Conservation (phyloP, 2,113 vertebrate species). For the Spilogale gracilis region DNA sequence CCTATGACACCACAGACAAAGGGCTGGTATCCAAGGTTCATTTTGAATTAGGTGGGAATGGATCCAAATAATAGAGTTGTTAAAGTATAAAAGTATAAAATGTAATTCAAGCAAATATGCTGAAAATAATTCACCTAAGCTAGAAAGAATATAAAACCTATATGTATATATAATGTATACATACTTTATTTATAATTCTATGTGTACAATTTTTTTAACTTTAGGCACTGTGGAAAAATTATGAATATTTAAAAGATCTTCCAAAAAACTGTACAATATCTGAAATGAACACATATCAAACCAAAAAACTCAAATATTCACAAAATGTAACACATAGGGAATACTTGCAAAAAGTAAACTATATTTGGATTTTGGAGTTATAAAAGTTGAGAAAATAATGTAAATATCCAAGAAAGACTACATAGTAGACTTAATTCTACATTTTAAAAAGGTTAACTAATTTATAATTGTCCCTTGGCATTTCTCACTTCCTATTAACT, state of each 20-base stretch:
- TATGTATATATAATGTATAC: not conserved
- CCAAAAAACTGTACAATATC: not conserved
- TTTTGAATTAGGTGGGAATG: not conserved
- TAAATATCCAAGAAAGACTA: not conserved
- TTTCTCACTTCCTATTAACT: not conserved
- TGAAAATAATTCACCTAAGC: not conserved
- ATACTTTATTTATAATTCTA: not conserved
- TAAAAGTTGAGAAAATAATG: not conserved
- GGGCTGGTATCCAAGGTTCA: not conserved
- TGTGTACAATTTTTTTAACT: not conserved
- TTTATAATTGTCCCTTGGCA: not conserved
- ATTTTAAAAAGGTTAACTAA: conserved; percentile 42
- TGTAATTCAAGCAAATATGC: not conserved
- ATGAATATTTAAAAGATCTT: not conserved
- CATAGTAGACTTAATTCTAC: not conserved
- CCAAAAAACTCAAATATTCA: not conserved
- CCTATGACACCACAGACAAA: too few relatives aligned
- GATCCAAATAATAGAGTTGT: not conserved
- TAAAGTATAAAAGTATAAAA: conserved; percentile 32
- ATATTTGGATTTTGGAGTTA: conserved; percentile 4
- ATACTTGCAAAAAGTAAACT: not conserved
- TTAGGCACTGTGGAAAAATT: not conserved
- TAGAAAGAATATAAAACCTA: not conserved
- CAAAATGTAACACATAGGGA: not conserved
- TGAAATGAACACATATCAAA: not conserved